These are phyloP conservation scores for Cromileptes altivelis DNA, from an alignment of 2,113 vertebrate species.

Conservation along the genomic window DNA sequence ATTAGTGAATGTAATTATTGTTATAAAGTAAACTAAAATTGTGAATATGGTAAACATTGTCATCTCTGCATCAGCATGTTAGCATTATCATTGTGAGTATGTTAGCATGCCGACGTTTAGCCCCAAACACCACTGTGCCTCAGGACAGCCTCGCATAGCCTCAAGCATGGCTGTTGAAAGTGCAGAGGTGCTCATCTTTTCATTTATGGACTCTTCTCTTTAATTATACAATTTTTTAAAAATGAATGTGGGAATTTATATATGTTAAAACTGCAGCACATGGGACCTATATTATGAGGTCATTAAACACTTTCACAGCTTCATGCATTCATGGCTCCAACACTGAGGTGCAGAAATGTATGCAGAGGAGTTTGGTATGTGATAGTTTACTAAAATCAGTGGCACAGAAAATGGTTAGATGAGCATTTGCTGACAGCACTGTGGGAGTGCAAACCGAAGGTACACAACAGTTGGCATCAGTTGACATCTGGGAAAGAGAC, in stretches of 20 bases:
- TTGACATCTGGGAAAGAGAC: conserved; percentile 73
- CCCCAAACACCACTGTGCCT: neutral
- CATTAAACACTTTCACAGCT: conserved; percentile 20
- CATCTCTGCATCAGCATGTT: neutral
- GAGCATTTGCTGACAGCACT: conserved; percentile 65
- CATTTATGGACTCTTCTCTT: neutral
- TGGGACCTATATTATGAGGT: neutral
- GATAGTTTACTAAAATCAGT: conserved; percentile 37
- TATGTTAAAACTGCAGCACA: conserved; percentile 4
- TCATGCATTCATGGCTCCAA: neutral
- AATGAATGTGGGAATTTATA: conserved; percentile 2
- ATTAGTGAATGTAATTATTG: neutral
- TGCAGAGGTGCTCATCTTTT: neutral
- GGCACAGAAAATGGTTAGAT: conserved; percentile 42
- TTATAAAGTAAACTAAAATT: neutral
- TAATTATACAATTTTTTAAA: neutral
- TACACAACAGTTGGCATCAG: conserved; percentile 70
- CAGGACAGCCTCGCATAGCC: neutral
- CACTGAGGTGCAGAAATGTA: conserved; percentile 8
- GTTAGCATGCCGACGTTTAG: neutral
- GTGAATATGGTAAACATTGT: neutral
- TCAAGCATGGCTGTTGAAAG: neutral
- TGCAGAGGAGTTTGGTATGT: conserved; percentile 11
- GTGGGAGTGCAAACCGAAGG: conserved; percentile 59
- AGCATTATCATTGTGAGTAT: neutral